phyloP scores from a whole-genome alignment of 2,888 invertebrate species.

The Peribatodes rhomboidaria region DNA sequence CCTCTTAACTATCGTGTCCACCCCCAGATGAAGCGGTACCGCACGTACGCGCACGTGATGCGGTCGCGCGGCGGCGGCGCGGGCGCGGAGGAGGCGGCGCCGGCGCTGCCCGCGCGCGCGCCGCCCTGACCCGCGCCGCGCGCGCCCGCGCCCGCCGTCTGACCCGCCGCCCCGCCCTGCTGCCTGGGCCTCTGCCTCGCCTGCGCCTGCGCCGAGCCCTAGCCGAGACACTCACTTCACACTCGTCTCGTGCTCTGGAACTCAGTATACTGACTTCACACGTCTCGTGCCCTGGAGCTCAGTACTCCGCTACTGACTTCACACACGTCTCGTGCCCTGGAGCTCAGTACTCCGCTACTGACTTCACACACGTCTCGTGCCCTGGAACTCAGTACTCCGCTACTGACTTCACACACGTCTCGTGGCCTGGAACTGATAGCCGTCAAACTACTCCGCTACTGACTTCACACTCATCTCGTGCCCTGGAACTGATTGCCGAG shows the following conservation, averaged over 20 bases:
- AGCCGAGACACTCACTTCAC: background rate
- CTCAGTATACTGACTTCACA: background rate
- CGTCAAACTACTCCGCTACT: too few relatives aligned
- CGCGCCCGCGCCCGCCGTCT: conserved; percentile 80
- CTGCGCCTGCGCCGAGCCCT: conserved; percentile 13
- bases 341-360: too few relatives aligned
- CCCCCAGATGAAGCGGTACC: conserved; percentile 92
- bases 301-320: too few relatives aligned
- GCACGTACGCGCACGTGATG: conserved; percentile 92
- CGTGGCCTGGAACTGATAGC: conserved; percentile 2
- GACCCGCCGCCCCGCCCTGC: conserved; percentile 81
- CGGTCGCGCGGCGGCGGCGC: conserved; percentile 88
- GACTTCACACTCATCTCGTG: too few relatives aligned
- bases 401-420: background rate
- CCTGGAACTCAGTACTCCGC: too few relatives aligned
- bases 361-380: too few relatives aligned
- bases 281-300: background rate
- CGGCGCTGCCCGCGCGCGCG: conserved; percentile 87
- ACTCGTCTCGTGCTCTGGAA: too few relatives aligned
- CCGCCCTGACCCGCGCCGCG: conserved; percentile 80
- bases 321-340: too few relatives aligned
- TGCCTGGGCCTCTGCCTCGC: conserved; percentile 31
- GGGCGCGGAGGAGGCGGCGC: conserved; percentile 77
- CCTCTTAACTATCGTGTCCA: too few relatives aligned
- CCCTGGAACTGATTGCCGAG: too few relatives aligned